phyloP scores from a whole-genome alignment of 2,113 vertebrate genomes.

The Periophthalmodon schlosseri region DNA sequence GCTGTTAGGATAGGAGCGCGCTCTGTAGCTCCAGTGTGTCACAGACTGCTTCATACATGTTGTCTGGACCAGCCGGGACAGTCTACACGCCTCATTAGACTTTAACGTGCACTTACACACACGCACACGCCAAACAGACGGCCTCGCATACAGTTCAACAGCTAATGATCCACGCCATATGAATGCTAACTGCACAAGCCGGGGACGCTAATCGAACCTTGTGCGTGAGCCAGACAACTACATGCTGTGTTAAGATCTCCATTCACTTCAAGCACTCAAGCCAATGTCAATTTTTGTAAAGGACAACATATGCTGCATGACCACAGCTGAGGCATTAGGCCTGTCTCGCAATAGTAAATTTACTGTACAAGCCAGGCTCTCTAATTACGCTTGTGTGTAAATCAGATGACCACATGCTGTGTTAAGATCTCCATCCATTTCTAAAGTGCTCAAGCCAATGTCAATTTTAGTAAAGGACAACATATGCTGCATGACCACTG shows the following conservation, averaged over 20 bases:
- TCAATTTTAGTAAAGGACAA: too few relatives aligned
- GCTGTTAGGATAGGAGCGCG: conserved; percentile 23
- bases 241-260: too few relatives aligned
- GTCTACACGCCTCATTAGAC: conserved; percentile 48
- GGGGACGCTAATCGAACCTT: background rate
- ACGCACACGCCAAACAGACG: conserved; percentile 13
- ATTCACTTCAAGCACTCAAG: too few relatives aligned
- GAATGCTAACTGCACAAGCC: background rate
- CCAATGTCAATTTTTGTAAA: background rate
- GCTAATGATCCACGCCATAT: conserved; percentile 7
- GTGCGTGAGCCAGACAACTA: background rate
- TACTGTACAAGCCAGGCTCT: too few relatives aligned
- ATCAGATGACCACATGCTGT: too few relatives aligned
- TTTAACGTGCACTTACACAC: conserved; percentile 15
- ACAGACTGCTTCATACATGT: conserved; percentile 36
- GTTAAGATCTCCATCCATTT: too few relatives aligned
- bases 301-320: background rate
- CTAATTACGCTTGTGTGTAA: too few relatives aligned
- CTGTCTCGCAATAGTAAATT: too few relatives aligned
- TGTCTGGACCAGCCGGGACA: conserved; percentile 31
- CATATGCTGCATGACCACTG: too few relatives aligned
- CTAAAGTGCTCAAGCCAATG: too few relatives aligned
- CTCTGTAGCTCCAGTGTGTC: conserved; percentile 27
- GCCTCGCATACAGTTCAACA: conserved; percentile 12
- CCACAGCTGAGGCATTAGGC: too few relatives aligned